Conservation (phyloP, 2,797 vertebrate genomes). For the Cynopterus sphinx region DNA sequence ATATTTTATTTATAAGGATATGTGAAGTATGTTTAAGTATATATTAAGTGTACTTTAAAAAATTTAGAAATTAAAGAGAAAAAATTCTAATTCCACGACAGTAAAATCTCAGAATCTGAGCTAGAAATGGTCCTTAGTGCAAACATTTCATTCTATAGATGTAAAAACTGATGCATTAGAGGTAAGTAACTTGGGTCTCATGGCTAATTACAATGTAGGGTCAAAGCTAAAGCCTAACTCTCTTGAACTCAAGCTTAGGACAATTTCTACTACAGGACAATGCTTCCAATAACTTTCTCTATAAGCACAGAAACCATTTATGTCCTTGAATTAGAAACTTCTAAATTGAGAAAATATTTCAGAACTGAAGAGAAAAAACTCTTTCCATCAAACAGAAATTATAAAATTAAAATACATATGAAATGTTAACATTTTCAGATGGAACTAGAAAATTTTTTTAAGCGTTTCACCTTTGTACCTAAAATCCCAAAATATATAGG, state of each 20-base stretch:
- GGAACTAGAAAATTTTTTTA: not conserved
- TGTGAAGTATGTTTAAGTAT: not conserved
- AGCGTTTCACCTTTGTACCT: conserved; percentile 1
- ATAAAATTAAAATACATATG: not conserved
- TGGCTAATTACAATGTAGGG: not conserved
- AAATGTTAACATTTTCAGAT: conserved; percentile 19
- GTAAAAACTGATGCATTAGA: not conserved
- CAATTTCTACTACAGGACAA: not conserved
- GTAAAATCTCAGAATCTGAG: not conserved
- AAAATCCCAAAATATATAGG: not conserved
- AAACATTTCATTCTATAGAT: not conserved
- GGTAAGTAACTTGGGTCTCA: not conserved
- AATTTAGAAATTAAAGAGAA: conserved; percentile 31
- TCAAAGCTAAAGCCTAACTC: not conserved
- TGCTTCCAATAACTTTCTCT: not conserved
- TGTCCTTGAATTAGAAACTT: not conserved
- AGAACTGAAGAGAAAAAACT: not conserved
- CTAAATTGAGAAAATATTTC: not conserved
- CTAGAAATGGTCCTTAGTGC: not conserved
- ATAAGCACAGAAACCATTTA: not conserved
- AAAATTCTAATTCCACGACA: not conserved
- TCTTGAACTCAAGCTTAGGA: not conserved
- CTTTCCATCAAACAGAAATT: conserved; percentile 13
- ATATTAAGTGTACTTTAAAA: not conserved
- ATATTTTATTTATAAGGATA: not conserved